Evolutionary conservation across 2,888 invertebrate genomes (phyloP).

Genomic region (Neria commutata): DNA sequence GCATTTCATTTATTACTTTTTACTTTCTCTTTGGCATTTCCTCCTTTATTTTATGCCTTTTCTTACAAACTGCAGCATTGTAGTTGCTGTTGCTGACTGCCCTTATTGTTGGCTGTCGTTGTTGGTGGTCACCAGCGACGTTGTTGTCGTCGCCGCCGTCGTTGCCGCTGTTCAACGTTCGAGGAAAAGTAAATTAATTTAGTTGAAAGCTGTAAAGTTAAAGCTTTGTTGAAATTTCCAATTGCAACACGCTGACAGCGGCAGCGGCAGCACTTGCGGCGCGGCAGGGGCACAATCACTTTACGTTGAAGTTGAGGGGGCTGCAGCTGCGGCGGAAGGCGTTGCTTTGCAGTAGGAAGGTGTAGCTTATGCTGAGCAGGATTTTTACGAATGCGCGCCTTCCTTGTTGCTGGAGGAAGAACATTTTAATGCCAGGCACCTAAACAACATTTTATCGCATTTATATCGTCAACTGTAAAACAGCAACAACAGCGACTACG

Average conservation of each 20-base stretch:
- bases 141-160: conserved; percentile 14
- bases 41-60: conserved; percentile 16
- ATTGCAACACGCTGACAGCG: not conserved
- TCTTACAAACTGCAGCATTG: conserved; percentile 25
- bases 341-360: too few relatives aligned
- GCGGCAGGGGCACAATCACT: too few relatives aligned
- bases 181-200: conserved; percentile 59
- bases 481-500: conserved; percentile 6
- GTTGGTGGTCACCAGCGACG: conserved; percentile 8
- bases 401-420: conserved; percentile 5
- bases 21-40: conserved; percentile 29
- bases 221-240: conserved; percentile 49
- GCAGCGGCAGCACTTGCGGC: not conserved
- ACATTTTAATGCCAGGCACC: conserved; percentile 19
- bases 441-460: conserved; percentile 28
- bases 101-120: conserved; percentile 17
- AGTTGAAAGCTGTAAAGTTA: conserved; percentile 58
- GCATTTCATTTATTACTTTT: conserved; percentile 52
- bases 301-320: too few relatives aligned
- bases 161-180: conserved; percentile 25
- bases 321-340: too few relatives aligned
- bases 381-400: too few relatives aligned
- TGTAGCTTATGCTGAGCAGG: too few relatives aligned
- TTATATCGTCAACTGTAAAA: conserved; percentile 31
- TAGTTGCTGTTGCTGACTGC: too few relatives aligned